Base-by-base conservation (phyloP, 2,888 invertebrate genomes). In the Atrina japonica region DNA sequence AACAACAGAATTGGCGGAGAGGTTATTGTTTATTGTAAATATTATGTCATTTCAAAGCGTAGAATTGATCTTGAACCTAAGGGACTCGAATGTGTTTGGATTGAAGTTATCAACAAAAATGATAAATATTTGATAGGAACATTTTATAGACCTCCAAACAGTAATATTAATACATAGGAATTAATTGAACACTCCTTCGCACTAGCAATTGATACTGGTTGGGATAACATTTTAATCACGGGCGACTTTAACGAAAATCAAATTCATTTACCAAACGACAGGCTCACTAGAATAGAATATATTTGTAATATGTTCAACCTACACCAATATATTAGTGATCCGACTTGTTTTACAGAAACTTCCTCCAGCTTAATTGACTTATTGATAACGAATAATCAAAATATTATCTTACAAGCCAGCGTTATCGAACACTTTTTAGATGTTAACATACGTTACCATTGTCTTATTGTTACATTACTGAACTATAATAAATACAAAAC, bases 31-130 rank as follows among this genome's bases (percentile, higher is more conserved):
- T 47, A 47, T 47, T 47, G 47, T 47, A 47, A 47, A 21, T 14
- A 47, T 21, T 21, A 47, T 47, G 7, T 47, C 6, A 21, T 47
- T 21, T 47, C 47, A 7, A 47, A 47, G 16, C 47, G 47, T 18
- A n/a, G 47, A 18, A 21, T 14, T 18, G 47, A 47, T 16, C 21
- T 47, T 18, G 47, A 47, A 47, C 18, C 16, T 47, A n/a, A 21
- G 47, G 47, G 47, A 18, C 21, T 47, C 7, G 47, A 47, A 47
- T 47, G 47, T 47, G 47, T 47, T 16, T 47, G 47, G 47, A 47
- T 47, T 18, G 47, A 47, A 21, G 47, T 47, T 18, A 18, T 21
- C 7, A 16, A 7, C n/a, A 47, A 47, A 14, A 47, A 47, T 14
- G 47, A 47, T 7, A 21, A 47, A n/a, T 21, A n/a, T 47, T 21